Evolutionary conservation across 2,797 vertebrate genomes (phyloP).

Genomic region (Artibeus jamaicensis): DNA sequence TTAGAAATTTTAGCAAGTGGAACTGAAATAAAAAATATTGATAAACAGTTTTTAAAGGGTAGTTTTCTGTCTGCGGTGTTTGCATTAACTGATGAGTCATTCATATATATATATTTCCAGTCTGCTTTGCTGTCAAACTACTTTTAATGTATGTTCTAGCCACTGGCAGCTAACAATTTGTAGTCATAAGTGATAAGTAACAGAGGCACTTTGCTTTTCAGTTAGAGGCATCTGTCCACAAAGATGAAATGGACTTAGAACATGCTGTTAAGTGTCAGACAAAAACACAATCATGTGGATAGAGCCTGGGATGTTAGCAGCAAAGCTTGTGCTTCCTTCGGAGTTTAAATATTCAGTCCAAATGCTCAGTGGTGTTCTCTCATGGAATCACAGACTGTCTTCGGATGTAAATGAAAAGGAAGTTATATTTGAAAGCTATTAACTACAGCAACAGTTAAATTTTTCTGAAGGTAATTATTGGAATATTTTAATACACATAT

Average conservation of each 20-base stretch:
- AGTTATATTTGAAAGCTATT: not conserved
- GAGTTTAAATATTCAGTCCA: slow-evolving; percentile 30
- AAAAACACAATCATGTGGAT: not conserved
- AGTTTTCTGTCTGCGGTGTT: slow-evolving; percentile 27
- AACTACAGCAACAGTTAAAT: slow-evolving; percentile 1
- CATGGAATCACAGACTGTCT: not conserved
- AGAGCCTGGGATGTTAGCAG: slow-evolving; percentile 18
- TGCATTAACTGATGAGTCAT: slow-evolving; percentile 46
- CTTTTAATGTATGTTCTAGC: slow-evolving; percentile 63
- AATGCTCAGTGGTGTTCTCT: not conserved
- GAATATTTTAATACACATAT: slow-evolving; percentile 15
- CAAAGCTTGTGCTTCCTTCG: not conserved
- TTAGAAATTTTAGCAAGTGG: slow-evolving; percentile 42
- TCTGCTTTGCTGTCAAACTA: not conserved
- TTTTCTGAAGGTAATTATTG: slow-evolving; percentile 42
- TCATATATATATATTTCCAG: slow-evolving; percentile 48
- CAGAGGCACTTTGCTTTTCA: slow-evolving; percentile 53
- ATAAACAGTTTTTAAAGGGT: slow-evolving; percentile 39
- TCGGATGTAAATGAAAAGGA: slow-evolving; percentile 20
- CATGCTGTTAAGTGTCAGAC: slow-evolving; percentile 40
- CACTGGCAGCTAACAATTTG: slow-evolving; percentile 43
- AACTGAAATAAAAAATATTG: slow-evolving; percentile 11
- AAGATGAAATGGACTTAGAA: slow-evolving; percentile 33
- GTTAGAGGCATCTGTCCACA: slow-evolving; percentile 45
- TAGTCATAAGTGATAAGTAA: slow-evolving; percentile 58